Evolutionary conservation across 2,797 vertebrate species (phyloP), one percentile per base, ranked within the genome.

Genomic region (Schizopygopsis malacanthus): DNA sequence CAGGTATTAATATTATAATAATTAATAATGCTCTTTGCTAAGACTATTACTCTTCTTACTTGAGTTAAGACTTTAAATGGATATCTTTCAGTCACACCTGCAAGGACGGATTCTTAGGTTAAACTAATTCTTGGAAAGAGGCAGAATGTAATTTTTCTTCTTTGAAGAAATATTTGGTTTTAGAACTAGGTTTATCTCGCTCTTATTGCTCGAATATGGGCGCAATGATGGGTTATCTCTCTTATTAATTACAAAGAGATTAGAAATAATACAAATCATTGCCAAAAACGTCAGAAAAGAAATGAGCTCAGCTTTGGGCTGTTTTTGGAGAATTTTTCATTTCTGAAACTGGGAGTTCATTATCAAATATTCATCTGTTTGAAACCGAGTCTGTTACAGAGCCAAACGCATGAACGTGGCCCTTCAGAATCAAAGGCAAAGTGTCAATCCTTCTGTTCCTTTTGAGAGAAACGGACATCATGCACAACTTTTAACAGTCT

Each of bases 1-100:
- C 94, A 91, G 98, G 98, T 99, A 93, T 18, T 59, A 4, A 37
- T 45, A 2, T 25, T 61, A 63, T 6, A 78, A 45, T 45, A 28
- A 39, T 69, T 63, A 41, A 37, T 43, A 47, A 83, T 22, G 11
- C 16, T 6, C 8, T 37, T 43, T 43, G 37, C 37, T 25, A 41
- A 59, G 20, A 41, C 22, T 25, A 7, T 56, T 78, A 4, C 37
- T 41, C 12, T 41, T 59, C 13, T 41, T 78, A 54, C 12, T 52
- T 75, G 45, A 75, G 25, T 50, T 18, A 50, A 15, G 43, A 2
- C 8, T 50, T 16, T 75, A 52, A 52, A 20, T 4, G 4, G 16
- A 18, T 28, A 10, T 65, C 43, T 80, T 78, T 80, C 16, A 25
- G 6, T 72, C 22, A 47, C n/a, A 7, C 50, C 18, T 54, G 76